Conservation (phyloP, 2,113 vertebrate genomes). For the Dipodomys spectabilis region DNA sequence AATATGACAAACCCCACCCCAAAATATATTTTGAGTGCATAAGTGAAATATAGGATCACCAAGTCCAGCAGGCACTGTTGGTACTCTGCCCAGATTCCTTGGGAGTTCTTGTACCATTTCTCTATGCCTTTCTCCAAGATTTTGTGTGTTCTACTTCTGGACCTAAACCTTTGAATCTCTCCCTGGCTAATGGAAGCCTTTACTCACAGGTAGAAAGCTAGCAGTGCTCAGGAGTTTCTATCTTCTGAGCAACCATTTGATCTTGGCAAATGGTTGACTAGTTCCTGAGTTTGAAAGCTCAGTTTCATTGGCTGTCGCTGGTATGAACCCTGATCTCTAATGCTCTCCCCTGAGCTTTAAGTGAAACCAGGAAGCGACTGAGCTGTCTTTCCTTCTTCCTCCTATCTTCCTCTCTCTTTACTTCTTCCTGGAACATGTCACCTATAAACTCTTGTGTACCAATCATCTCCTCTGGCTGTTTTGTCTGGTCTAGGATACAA, state of each 20-base stretch:
- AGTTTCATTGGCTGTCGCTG: fast-evolving
- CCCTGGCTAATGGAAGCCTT: too few species aligned
- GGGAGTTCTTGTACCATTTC: background rate
- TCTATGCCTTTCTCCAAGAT: background rate
- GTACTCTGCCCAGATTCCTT: background rate
- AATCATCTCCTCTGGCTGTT: background rate
- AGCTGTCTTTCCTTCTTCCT: background rate
- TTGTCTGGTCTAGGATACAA: background rate
- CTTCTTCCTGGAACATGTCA: background rate
- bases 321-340: background rate
- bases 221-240: background rate
- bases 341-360: background rate
- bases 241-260: background rate
- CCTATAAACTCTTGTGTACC: background rate
- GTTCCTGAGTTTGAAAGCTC: background rate
- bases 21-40: background rate
- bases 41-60: background rate
- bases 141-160: background rate
- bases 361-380: background rate
- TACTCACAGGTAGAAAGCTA: background rate
- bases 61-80: background rate
- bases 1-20: background rate
- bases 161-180: background rate
- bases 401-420: fast-evolving
- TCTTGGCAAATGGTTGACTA: background rate